These are phyloP conservation scores for Chymomyza amoena DNA, from an alignment of 2,888 invertebrate species.

Conservation along the genomic window DNA sequence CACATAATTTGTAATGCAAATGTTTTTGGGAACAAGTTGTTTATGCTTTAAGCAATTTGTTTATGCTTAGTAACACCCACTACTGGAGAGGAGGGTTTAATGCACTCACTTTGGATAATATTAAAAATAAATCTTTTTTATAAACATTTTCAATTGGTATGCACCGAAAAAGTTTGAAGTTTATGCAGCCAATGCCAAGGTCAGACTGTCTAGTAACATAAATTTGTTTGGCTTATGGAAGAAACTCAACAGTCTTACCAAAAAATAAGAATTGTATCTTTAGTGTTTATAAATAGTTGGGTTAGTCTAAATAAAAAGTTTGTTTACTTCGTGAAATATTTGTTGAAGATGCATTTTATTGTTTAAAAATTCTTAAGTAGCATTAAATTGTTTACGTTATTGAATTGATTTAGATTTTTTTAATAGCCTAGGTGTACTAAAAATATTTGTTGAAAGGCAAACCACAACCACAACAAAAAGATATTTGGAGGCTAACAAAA, in stretches of 20 bases:
- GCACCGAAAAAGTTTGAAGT: neutral
- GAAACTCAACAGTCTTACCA: neutral
- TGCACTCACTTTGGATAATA: neutral
- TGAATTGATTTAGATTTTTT: neutral
- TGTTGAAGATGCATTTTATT: too few species aligned
- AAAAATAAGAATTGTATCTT: neutral
- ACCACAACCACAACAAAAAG: neutral
- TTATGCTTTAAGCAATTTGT: neutral
- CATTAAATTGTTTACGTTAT: neutral
- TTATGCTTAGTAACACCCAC: neutral
- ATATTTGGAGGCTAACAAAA: neutral
- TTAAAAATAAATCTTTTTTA: neutral
- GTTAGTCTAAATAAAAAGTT: neutral
- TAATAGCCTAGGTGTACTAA: neutral
- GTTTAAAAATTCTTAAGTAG: neutral
- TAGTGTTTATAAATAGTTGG: neutral
- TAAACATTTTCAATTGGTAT: neutral
- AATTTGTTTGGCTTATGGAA: neutral
- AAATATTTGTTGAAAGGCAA: neutral
- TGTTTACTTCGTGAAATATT: neutral
- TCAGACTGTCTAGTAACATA: neutral
- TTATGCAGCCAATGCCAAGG: neutral
- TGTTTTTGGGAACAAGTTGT: neutral
- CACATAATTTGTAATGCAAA: neutral
- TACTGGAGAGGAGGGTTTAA: neutral